A percentile compares a stretch with the other conserved stretches of the same genome.
Conservation (phyloP, 64 coral and sea anemone species). For the Pocillopora damicornis region DNA sequence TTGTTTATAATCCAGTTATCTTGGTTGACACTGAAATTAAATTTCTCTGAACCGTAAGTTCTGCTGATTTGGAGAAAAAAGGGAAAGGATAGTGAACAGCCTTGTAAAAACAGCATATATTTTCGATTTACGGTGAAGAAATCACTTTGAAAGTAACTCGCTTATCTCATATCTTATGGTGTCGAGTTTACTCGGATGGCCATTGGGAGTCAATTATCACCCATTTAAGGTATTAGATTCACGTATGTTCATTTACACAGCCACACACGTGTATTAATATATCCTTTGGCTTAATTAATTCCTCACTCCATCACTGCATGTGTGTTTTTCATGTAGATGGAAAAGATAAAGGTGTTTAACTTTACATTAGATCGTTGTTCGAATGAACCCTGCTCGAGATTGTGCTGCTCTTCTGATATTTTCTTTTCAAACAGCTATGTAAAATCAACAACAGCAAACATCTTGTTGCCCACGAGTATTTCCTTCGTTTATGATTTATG, state of each 20-base stretch:
- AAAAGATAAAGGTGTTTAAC: conserved; percentile 38
- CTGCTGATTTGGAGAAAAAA: background rate
- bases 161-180: conserved; percentile 8
- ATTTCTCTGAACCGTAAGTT: background rate
- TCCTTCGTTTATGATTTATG: background rate
- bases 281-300: conserved; percentile 38
- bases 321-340: conserved; percentile 43
- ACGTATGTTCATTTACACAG: conserved; percentile 34
- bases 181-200: conserved; percentile 13
- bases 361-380: background rate
- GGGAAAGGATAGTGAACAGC: background rate
- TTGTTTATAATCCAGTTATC: background rate
- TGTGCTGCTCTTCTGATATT: conserved; percentile 15
- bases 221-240: conserved; percentile 50
- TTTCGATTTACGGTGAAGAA: background rate
- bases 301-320: conserved; percentile 27
- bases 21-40: background rate
- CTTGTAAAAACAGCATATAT: background rate
- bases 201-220: conserved; percentile 36
- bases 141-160: background rate
- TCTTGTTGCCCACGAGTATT: background rate
- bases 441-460: conserved; percentile 24
- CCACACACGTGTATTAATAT: conserved; percentile 43
- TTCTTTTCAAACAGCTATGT: conserved; percentile 34
- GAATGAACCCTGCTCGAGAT: background rate